Evolutionary conservation across 2,797 vertebrate species (phyloP).

Genomic region (Poeciliopsis gracilis): DNA sequence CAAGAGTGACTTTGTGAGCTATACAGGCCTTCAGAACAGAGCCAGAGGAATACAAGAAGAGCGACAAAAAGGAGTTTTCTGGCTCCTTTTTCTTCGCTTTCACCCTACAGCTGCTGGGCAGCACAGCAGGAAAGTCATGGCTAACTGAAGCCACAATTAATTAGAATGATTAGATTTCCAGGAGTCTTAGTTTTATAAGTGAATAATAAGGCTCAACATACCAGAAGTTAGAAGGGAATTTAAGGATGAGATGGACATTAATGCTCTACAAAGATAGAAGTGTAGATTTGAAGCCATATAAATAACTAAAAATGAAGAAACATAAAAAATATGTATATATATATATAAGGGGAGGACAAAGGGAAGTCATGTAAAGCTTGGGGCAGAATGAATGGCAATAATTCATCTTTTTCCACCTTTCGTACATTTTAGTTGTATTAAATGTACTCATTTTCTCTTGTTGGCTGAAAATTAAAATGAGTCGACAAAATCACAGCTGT

Average conservation of each 20-base stretch:
- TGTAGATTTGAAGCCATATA: background rate
- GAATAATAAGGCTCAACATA: background rate
- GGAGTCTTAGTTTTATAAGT: background rate
- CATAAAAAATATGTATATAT: too few relatives aligned
- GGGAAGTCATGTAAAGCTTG: background rate
- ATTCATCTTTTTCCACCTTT: background rate
- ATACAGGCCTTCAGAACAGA: slow-evolving; percentile 19
- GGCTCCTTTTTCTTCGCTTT: slow-evolving; percentile 13
- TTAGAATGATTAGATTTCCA: background rate
- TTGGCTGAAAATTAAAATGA: background rate
- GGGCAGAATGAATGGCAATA: background rate
- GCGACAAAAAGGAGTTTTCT: slow-evolving; percentile 40
- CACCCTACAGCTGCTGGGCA: background rate
- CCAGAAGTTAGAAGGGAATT: background rate
- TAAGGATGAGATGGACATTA: background rate
- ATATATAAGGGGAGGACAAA: background rate
- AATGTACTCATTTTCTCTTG: background rate
- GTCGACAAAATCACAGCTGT: background rate
- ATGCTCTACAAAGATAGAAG: background rate
- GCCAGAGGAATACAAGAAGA: slow-evolving; percentile 11
- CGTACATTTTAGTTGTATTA: background rate
- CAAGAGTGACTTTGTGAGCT: slow-evolving; percentile 34
- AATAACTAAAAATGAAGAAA: background rate
- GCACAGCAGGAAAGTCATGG: slow-evolving; percentile 1
- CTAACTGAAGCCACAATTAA: background rate